A percentile compares a stretch with the other conserved stretches of the same genome.
Conservation (phyloP, 2,113 vertebrate species). For the Pelodiscus sinensis region DNA sequence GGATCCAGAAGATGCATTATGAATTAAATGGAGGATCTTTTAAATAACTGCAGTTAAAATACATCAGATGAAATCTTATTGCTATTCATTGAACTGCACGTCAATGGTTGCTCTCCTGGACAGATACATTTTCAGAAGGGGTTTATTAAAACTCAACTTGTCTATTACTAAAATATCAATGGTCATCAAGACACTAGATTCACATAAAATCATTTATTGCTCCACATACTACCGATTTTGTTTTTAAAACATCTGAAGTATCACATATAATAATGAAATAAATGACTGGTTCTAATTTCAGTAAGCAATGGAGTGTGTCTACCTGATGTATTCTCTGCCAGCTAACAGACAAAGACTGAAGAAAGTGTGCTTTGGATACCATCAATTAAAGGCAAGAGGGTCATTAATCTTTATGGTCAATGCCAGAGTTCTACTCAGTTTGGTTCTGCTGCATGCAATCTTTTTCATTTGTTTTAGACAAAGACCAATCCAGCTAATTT, state of each 20-base stretch:
- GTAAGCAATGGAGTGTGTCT: slow-evolving; percentile 45
- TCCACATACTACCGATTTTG: slow-evolving; percentile 22
- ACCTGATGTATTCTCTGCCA: slow-evolving; percentile 53
- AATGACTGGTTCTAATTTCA: slow-evolving; percentile 60
- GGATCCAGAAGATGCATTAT: neutral
- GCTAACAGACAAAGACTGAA: slow-evolving; percentile 51
- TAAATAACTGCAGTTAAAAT: neutral
- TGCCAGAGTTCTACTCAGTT: slow-evolving; percentile 50
- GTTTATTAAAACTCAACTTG: slow-evolving; percentile 67
- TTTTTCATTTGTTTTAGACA: slow-evolving; percentile 34
- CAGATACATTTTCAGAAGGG: slow-evolving; percentile 35
- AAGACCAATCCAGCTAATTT: slow-evolving; percentile 1
- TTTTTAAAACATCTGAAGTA: slow-evolving; percentile 41
- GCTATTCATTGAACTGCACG: slow-evolving; percentile 35
- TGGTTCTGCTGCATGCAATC: neutral
- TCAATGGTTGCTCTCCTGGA: slow-evolving; percentile 53
- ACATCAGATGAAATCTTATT: slow-evolving; percentile 41
- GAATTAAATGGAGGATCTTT: neutral
- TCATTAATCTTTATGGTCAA: slow-evolving; percentile 71
- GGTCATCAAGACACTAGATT: slow-evolving; percentile 38
- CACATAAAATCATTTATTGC: slow-evolving; percentile 40
- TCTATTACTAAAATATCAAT: slow-evolving; percentile 67
- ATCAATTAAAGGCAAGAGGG: slow-evolving; percentile 60
- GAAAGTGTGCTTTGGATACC: slow-evolving; percentile 19
- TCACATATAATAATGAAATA: slow-evolving; percentile 8